Evolutionary conservation across 2,888 invertebrate species (phyloP).

Genomic region (Apodemia mormo): DNA sequence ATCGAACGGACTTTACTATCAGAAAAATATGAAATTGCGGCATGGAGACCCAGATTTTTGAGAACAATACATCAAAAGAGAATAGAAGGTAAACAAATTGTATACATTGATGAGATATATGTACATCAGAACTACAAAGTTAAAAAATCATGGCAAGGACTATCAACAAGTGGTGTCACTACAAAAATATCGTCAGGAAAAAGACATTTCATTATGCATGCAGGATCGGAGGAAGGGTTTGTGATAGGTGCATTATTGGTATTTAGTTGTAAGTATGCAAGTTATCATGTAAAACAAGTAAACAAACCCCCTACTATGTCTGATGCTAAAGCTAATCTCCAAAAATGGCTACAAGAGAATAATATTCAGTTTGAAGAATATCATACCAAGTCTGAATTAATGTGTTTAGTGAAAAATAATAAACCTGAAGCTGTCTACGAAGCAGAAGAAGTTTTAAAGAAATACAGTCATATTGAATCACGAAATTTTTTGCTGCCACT

Average conservation of each 20-base stretch:
- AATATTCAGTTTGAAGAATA: constrained; percentile 33
- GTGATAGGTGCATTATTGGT: constrained; percentile 27
- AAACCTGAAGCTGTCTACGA: constrained; percentile 32
- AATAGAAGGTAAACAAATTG: neutral
- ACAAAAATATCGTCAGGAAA: constrained; percentile 5
- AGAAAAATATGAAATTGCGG: too few species aligned
- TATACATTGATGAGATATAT: neutral
- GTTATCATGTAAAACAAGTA: constrained; percentile 29
- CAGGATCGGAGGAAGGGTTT: constrained; percentile 20
- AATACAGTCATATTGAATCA: constrained; percentile 13
- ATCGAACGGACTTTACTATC: too few species aligned
- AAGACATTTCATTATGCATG: constrained; percentile 9
- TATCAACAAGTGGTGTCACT: neutral
- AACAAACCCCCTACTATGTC: constrained; percentile 33
- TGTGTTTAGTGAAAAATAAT: constrained; percentile 35
- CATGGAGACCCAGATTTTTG: neutral
- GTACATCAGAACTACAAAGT: neutral
- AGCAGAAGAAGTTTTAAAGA: constrained; percentile 33
- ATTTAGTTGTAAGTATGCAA: constrained; percentile 30
- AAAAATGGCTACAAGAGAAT: constrained; percentile 33
- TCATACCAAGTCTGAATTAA: constrained; percentile 34
- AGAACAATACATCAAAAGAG: neutral
- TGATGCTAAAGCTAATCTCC: constrained; percentile 27
- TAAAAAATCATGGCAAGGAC: neutral
- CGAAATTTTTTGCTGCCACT: constrained; percentile 10